Evolutionary conservation across 1,140 invertebrate genomes (phyloP).

Genomic region (Dendroctonus ponderosae): DNA sequence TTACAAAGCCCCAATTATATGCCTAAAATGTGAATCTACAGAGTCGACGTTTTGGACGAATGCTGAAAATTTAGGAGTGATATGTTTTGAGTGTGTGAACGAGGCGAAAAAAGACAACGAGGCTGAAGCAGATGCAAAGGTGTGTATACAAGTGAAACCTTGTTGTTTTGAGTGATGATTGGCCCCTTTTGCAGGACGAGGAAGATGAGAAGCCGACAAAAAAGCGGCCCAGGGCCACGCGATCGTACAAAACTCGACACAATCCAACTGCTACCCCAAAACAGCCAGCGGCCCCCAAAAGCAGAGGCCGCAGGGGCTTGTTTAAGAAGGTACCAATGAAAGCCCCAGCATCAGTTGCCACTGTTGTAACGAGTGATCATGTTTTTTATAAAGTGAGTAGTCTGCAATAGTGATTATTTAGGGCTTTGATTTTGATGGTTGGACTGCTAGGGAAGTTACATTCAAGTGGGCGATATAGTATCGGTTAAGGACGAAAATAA

Average conservation of each 20-base stretch:
- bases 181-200: slow-evolving; percentile 37
- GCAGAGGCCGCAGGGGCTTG: slow-evolving; percentile 72
- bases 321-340: slow-evolving; percentile 82
- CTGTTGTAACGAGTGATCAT: slow-evolving; percentile 75
- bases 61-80: slow-evolving; percentile 58
- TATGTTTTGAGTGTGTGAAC: slow-evolving; percentile 62
- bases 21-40: slow-evolving; percentile 59
- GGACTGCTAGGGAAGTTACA: slow-evolving; percentile 68
- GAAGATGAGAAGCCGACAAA: slow-evolving; percentile 45
- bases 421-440: not conserved
- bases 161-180: not conserved
- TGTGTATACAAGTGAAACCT: not conserved
- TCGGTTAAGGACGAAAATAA: slow-evolving; percentile 77
- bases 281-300: slow-evolving; percentile 58
- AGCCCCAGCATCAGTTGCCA: slow-evolving; percentile 75
- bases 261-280: slow-evolving; percentile 50
- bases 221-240: slow-evolving; percentile 58
- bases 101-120: slow-evolving; percentile 49
- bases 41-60: slow-evolving; percentile 64
- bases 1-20: slow-evolving; percentile 61
- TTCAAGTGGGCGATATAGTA: slow-evolving; percentile 89
- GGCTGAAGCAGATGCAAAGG: slow-evolving; percentile 39
- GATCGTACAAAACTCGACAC: slow-evolving; percentile 56
- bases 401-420: not conserved
- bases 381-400: slow-evolving; percentile 72